Conservation (phyloP, 1,140 invertebrate species). For the Anastatus disparis region DNA sequence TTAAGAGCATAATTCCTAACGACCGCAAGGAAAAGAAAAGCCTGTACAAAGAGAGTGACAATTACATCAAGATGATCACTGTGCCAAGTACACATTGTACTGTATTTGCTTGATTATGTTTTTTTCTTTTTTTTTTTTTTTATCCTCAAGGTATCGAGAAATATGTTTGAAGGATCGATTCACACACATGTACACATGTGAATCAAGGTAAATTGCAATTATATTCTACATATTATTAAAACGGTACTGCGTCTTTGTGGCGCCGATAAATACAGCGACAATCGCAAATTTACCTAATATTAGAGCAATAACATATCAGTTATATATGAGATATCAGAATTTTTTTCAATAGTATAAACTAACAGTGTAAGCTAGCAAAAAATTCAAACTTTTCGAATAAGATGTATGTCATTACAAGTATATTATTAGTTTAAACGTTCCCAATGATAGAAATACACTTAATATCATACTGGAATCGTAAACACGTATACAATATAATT, state of each 20-base stretch:
- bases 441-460: too few species aligned
- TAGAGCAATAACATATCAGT: too few species aligned
- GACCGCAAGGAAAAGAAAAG: neutral
- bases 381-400: too few species aligned
- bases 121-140: too few species aligned
- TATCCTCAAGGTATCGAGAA: conserved; percentile 15
- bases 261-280: neutral
- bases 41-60: conserved; percentile 22
- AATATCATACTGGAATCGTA: too few species aligned
- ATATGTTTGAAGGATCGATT: neutral
- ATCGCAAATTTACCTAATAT: conserved; percentile 5
- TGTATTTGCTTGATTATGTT: neutral
- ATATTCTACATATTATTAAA: conserved; percentile 10
- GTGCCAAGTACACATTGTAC: conserved; percentile 17
- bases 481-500: too few species aligned
- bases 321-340: too few species aligned
- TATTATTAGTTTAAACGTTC: too few species aligned
- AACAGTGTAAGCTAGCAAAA: too few species aligned
- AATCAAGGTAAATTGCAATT: conserved; percentile 23
- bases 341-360: too few species aligned
- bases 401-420: too few species aligned
- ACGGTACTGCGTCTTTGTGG: conserved; percentile 2
- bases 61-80: conserved; percentile 19
- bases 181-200: too few species aligned
- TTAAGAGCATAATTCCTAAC: conserved; percentile 18